These are phyloP conservation scores for Sebastes cheni DNA, from an alignment of 2,797 vertebrate species.

Conservation along the genomic window DNA sequence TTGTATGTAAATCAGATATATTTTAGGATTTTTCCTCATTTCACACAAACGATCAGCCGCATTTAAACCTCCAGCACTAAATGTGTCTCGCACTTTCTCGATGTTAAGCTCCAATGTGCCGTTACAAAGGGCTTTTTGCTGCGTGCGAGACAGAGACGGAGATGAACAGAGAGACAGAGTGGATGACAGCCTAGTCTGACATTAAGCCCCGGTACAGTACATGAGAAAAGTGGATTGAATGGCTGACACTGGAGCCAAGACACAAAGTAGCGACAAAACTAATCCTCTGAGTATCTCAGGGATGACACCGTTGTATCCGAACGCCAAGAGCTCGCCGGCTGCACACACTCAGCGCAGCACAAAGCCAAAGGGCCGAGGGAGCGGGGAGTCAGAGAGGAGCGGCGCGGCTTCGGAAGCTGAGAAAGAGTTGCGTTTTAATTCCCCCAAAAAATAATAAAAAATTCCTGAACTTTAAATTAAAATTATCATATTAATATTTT, in stretches of 20 bases:
- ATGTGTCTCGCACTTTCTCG: conserved; percentile 13
- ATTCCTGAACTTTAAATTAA: background rate
- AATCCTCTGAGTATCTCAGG: conserved; percentile 75
- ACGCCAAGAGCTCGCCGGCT: conserved; percentile 20
- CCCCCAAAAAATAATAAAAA: background rate
- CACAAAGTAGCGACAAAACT: conserved; percentile 77
- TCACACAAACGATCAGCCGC: conserved; percentile 16
- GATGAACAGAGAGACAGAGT: conserved; percentile 61
- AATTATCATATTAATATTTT: background rate
- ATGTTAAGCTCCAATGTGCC: conserved; percentile 39
- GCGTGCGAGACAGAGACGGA: conserved; percentile 12
- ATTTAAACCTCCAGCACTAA: conserved; percentile 24
- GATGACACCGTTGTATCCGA: conserved; percentile 53
- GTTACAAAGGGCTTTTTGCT: conserved; percentile 24
- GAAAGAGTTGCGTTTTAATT: background rate
- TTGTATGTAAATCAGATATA: conserved; percentile 31
- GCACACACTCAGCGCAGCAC: conserved; percentile 21
- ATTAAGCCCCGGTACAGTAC: conserved; percentile 69
- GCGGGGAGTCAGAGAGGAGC: background rate
- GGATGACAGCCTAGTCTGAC: conserved; percentile 73
- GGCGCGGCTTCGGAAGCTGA: background rate
- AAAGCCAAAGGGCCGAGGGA: conserved; percentile 40
- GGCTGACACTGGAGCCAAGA: conserved; percentile 70
- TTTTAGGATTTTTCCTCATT: conserved; percentile 27
- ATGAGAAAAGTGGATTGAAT: conserved; percentile 75